Conservation (phyloP, 2,888 invertebrate species). For the Ellobium chinense region DNA sequence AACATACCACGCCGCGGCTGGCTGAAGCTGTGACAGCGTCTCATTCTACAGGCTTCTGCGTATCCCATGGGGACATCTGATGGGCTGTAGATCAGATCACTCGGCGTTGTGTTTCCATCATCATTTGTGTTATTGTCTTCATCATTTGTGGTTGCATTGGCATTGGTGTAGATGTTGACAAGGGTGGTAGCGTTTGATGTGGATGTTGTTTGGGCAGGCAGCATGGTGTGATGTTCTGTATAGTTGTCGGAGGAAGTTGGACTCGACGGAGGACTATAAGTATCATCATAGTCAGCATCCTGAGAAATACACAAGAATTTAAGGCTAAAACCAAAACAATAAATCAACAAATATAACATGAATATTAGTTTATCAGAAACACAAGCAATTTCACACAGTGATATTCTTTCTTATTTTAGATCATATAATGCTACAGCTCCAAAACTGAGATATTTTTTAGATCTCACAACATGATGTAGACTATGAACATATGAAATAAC, state of each 20-base stretch:
- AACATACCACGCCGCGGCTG: conserved; percentile 40
- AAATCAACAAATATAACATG: no score
- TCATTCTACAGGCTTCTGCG: conserved; percentile 49
- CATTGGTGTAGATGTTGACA: conserved; percentile 44
- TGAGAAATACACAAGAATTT: background rate
- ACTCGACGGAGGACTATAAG: conserved; percentile 30
- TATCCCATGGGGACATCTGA: conserved; percentile 50
- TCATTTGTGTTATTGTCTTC: conserved; percentile 39
- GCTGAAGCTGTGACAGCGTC: conserved; percentile 53
- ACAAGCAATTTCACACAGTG: no score
- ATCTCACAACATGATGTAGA: no score
- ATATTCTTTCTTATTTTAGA: no score
- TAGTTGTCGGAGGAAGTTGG: conserved; percentile 32
- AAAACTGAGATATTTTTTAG: no score
- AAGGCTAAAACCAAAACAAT: no score
- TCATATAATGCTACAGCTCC: no score
- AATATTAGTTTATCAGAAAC: no score
- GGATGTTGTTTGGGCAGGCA: conserved; percentile 22
- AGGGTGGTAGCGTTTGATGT: conserved; percentile 8
- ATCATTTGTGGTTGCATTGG: conserved; percentile 32
- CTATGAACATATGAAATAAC: no score
- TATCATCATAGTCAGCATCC: conserved; percentile 27
- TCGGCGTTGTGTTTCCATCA: conserved; percentile 33
- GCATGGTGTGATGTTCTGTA: conserved; percentile 38
- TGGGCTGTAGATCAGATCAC: conserved; percentile 47